phyloP scores from a whole-genome alignment of 2,888 invertebrate species.

The Drosophila ochracea region DNA sequence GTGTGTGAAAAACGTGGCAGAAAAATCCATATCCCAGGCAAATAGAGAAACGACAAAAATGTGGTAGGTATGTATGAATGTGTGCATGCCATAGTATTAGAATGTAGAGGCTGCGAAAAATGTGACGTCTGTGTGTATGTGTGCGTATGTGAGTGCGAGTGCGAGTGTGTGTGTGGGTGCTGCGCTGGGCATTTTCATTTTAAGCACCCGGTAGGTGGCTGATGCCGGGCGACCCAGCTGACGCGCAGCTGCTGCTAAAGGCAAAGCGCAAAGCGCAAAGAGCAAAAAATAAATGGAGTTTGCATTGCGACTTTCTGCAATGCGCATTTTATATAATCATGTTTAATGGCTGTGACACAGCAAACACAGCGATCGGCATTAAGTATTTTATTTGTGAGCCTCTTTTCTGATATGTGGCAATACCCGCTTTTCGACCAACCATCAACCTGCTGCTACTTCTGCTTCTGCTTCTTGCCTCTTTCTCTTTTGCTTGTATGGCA shows the following conservation, averaged over 20 bases:
- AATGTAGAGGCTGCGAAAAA: constrained; percentile 59
- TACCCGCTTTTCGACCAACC: constrained; percentile 31
- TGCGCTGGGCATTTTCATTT: constrained; percentile 71
- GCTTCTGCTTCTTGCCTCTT: constrained; percentile 34
- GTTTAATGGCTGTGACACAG: constrained; percentile 5
- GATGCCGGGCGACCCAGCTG: constrained; percentile 51
- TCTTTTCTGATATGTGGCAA: constrained; percentile 45
- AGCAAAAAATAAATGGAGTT: constrained; percentile 9
- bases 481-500: constrained; percentile 24
- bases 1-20: constrained; percentile 76
- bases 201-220: constrained; percentile 20
- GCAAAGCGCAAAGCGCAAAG: constrained; percentile 5
- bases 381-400: constrained; percentile 2
- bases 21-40: constrained; percentile 68
- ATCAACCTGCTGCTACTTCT: constrained; percentile 48
- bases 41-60: constrained; percentile 68
- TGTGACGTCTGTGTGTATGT: constrained; percentile 42
- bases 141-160: constrained; percentile 14
- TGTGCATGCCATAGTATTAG: constrained; percentile 46
- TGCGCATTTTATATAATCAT: constrained; percentile 40
- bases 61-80: constrained; percentile 62
- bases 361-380: constrained; percentile 23
- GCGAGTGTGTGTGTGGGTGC: constrained; percentile 70
- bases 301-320: constrained; percentile 16
- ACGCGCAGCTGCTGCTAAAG: constrained; percentile 35